Evolutionary conservation across 2,888 invertebrate species (phyloP).

Genomic region (Agrochola lychnidis): DNA sequence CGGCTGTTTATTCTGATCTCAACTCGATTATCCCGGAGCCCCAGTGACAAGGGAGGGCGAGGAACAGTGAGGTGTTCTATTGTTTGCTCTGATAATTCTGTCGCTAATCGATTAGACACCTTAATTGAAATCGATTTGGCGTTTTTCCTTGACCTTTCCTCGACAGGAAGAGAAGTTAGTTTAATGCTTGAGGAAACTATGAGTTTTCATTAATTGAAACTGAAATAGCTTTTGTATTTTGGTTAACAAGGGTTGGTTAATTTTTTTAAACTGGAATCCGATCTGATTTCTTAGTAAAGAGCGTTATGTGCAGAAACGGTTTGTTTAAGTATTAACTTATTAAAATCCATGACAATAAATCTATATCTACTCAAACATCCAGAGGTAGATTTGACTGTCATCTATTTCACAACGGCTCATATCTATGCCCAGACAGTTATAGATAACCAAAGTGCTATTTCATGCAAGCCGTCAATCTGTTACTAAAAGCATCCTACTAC

Average conservation of each 20-base stretch:
- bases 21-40: conserved; percentile 63
- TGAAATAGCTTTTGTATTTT: conserved; percentile 15
- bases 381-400: conserved; percentile 12
- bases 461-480: conserved; percentile 53
- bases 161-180: conserved; percentile 11
- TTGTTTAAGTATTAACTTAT: not conserved
- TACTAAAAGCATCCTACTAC: conserved; percentile 41
- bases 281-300: not conserved
- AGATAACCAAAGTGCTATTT: conserved; percentile 52
- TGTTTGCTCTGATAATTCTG: conserved; percentile 55
- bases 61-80: conserved; percentile 43
- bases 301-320: not conserved
- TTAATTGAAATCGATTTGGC: conserved; percentile 62
- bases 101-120: conserved; percentile 56
- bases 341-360: not conserved
- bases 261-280: not conserved
- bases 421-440: conserved; percentile 11
- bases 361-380: not conserved
- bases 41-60: conserved; percentile 65
- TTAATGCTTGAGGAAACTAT: conserved; percentile 24
- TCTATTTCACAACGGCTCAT: conserved; percentile 3
- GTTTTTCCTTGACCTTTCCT: conserved; percentile 49
- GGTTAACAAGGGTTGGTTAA: not conserved
- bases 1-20: conserved; percentile 57
- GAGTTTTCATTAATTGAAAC: conserved; percentile 25